phyloP scores from a whole-genome alignment of 2,797 vertebrate genomes.

The Crocidura indochinensis region DNA sequence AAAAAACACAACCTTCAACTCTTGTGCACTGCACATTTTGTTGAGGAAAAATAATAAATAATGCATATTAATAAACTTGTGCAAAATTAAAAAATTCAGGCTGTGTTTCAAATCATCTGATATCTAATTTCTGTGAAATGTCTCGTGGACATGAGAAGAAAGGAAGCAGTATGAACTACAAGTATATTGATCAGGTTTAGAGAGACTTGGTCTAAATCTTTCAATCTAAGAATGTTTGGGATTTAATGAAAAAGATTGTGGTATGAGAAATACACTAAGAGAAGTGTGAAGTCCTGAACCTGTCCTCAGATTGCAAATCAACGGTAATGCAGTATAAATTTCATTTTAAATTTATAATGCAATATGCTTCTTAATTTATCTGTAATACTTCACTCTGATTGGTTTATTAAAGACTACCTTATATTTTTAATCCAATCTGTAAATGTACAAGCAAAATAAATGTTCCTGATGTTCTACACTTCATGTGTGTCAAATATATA shows the following conservation, averaged over 20 bases:
- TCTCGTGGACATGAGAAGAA: slow-evolving; percentile 33
- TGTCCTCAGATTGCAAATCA: not conserved
- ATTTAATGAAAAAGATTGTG: slow-evolving; percentile 31
- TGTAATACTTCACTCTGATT: not conserved
- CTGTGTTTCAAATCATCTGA: slow-evolving; percentile 33
- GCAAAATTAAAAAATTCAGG: slow-evolving; percentile 31
- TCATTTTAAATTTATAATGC: not conserved
- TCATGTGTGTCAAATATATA: not conserved
- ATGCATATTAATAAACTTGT: slow-evolving; percentile 55
- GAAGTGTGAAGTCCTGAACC: not conserved
- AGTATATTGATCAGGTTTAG: slow-evolving; percentile 73
- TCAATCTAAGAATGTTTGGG: slow-evolving; percentile 28
- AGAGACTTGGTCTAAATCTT: slow-evolving; percentile 39
- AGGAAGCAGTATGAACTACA: slow-evolving; percentile 39
- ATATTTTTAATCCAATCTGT: slow-evolving; percentile 18
- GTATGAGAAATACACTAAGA: not conserved
- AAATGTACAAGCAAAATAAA: slow-evolving; percentile 43
- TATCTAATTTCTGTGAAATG: slow-evolving; percentile 9
- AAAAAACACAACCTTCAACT: slow-evolving; percentile 43
- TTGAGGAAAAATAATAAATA: slow-evolving; percentile 61
- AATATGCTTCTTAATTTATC: not conserved
- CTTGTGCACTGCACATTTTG: not conserved
- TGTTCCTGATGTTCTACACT: not conserved
- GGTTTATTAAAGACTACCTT: slow-evolving; percentile 42
- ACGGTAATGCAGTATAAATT: not conserved